Base-by-base conservation (phyloP, 2,797 vertebrate species). In the Channallabes apus region DNA sequence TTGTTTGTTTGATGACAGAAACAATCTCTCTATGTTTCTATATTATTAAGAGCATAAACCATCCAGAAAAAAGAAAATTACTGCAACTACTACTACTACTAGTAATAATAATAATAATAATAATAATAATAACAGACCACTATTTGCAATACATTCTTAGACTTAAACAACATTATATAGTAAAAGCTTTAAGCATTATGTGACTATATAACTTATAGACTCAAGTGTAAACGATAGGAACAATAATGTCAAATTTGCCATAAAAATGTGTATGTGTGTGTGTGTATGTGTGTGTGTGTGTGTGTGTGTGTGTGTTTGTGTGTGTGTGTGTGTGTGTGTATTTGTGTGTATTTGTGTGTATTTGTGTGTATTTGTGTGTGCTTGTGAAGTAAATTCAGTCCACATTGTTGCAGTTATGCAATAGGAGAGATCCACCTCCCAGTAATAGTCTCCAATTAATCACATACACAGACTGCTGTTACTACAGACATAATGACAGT, bases 381-480 rank as follows among this genome's bases (percentile, higher is more conserved):
- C 65, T n/a, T 69, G 38, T 9, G 35, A 56, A 32, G 41, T 67
- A 58, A 85, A 94, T 94, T 91, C 90, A 73, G 81, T 88, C 88
- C 80, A 89, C 89, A 92, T 93, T 91, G 86, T 83, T 88, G 89
- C 89, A 86, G 91, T 93, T 91, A 92, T 90, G 92, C 91, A 84
- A 93, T 89, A 89, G 88, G 61, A 90, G 82, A 87, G 87, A 94
- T 94, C 89, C 91, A 92, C 92, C 91, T 92, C 88, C 93, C 90
- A 88, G 88, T 94, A 94, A 93, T 93, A 89, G 90, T 88, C 82
- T 92, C 90, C 91, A 93, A 94, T 95, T 94, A 94, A 94, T 95
- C 94, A 94, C 88, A 84, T 88, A 84, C 86, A 86, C 86, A 82
- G 82, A 82, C 86, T 89, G 87, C 87, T 85, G 88, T 92, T 91